Base-by-base conservation (phyloP, 2,797 vertebrate species). In the Pipistrellus pipistrellus region DNA sequence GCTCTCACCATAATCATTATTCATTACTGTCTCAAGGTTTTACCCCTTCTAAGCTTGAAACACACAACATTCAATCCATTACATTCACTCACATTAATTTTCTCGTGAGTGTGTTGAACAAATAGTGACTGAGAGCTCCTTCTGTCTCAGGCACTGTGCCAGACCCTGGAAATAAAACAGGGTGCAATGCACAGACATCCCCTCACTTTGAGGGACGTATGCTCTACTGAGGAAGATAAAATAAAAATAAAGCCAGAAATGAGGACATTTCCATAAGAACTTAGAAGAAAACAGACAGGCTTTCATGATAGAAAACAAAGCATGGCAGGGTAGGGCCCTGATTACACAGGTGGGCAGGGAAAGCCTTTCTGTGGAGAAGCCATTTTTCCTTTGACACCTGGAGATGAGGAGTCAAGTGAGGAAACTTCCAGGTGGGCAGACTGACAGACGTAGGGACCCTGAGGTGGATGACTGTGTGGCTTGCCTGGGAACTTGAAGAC, bases 101-200 rank as follows among this genome's bases (percentile, higher is more conserved):
- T 13, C 35, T 68, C 38, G 51, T 59, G 23, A 68, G 21, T n/a
- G 30, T 78, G 12, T 23, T 86, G 7, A 77, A 32, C 32, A 73
- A 72, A 59, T 68, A 68, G 53, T 83, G 76, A 57, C 21, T 25
- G 23, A 90, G 27, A 51, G 0, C 12, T 35, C 35, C 64, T 51
- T 71, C 55, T 35, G 32, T 44, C n/a, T 25, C 25, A 88, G 51
- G 12, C 17, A 32, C n/a, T 81, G n/a, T 35, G 25, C 25, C 20
- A 48, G 38, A 51, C 51, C 88, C 30, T 84, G 77, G 78, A 78
- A 78, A 78, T 88, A 68, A 85, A 92, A 89, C 17, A 57, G 12
- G 25, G 18, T 55, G 11, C 9, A 71, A 62, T 53, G 44, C 10
- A 53, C 32, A 87, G n/a, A 77, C 8, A 10, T 23, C 38, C 20